phyloP scores from a whole-genome alignment of 2,888 invertebrate species.

The Rapana venosa region DNA sequence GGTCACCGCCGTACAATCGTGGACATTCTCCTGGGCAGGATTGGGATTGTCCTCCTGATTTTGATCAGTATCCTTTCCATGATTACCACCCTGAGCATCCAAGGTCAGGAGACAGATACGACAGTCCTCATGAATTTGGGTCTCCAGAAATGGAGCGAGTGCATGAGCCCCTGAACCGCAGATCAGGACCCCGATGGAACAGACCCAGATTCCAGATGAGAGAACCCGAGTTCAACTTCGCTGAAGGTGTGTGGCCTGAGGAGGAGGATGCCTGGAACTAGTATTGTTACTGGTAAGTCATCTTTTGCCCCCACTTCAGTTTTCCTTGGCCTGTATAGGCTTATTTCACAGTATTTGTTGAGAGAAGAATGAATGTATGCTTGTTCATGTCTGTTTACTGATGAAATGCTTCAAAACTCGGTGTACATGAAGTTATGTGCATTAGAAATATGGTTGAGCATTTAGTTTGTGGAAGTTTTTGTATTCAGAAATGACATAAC shows the following conservation, averaged over 20 bases:
- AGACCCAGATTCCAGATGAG: background rate
- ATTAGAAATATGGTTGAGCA: background rate
- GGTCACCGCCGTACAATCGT: background rate
- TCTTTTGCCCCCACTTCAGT: background rate
- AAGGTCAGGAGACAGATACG: background rate
- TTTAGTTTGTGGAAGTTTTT: background rate
- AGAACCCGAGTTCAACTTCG: constrained; percentile 4
- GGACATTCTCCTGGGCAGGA: background rate
- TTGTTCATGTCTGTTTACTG: background rate
- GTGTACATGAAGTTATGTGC: background rate
- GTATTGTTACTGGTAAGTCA: background rate
- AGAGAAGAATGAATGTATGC: background rate
- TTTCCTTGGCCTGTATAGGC: background rate
- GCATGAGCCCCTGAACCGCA: background rate
- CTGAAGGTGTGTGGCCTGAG: constrained; percentile 12
- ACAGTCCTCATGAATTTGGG: background rate
- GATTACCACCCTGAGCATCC: background rate
- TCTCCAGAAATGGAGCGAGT: background rate
- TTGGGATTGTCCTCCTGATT: background rate
- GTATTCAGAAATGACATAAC: background rate
- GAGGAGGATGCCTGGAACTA: constrained; percentile 1
- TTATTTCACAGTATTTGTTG: background rate
- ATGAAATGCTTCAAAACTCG: background rate
- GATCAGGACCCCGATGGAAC: background rate
- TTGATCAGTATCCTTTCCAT: background rate